These are phyloP conservation scores for Battus philenor DNA, from an alignment of 1,140 invertebrate species.

Conservation along the genomic window DNA sequence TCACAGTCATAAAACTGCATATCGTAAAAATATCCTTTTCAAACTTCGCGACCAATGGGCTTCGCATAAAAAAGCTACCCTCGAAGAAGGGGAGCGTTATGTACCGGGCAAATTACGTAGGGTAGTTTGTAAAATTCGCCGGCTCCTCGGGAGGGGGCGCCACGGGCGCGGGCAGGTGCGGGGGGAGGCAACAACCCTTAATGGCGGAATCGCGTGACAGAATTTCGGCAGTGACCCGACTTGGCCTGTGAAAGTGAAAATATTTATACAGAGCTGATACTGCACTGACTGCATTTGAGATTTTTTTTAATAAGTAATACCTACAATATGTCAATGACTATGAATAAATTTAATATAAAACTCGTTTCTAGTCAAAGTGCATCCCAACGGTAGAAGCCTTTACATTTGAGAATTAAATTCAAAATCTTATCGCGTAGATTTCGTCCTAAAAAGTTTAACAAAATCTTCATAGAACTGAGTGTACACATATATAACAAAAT, in stretches of 20 bases:
- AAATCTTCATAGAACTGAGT: no score
- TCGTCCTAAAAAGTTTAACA: no score
- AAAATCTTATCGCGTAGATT: no score
- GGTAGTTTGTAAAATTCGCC: conserved; percentile 73
- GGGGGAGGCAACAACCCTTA: conserved; percentile 58
- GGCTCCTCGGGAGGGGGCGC: conserved; percentile 37
- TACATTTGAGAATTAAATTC: no score
- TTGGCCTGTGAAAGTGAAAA: conserved; percentile 68
- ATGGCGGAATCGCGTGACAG: conserved; percentile 70
- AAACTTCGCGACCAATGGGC: conserved; percentile 49
- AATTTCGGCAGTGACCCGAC: conserved; percentile 72
- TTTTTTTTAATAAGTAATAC: conserved; percentile 3
- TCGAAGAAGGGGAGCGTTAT: conserved; percentile 35
- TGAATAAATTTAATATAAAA: no score
- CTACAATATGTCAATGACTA: no score
- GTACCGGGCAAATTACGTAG: conserved; percentile 57
- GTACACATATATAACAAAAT: no score
- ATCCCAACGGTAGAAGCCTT: not conserved
- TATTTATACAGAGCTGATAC: conserved; percentile 54
- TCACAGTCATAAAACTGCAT: conserved; percentile 52
- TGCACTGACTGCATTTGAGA: conserved; percentile 17
- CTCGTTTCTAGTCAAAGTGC: not conserved
- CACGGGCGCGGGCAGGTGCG: conserved; percentile 13
- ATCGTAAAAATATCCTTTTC: conserved; percentile 46
- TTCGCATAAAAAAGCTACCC: conserved; percentile 51